phyloP scores from a whole-genome alignment of 2,113 vertebrate genomes.

The Urocynchramus pylzowi region DNA sequence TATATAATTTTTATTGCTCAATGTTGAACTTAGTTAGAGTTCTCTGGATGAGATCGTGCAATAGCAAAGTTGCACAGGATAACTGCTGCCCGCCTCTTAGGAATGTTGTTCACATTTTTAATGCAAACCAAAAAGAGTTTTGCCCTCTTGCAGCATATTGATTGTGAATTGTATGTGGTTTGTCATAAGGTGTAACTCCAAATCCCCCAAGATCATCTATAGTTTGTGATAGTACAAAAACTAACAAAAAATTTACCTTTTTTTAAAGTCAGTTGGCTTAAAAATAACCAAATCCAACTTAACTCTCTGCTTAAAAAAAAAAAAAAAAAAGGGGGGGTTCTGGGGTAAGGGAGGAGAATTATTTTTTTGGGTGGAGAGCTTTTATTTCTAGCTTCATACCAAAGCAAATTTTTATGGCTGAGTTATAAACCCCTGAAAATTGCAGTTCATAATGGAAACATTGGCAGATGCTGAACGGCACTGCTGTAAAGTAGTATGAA shows the following conservation, averaged over 20 bases:
- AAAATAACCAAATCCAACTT: background rate
- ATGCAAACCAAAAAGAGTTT: background rate
- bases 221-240: background rate
- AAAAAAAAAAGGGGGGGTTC: accelerated
- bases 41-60: background rate
- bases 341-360: background rate
- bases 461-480: constrained; percentile 60
- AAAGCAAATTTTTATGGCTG: constrained; percentile 55
- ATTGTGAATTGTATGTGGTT: background rate
- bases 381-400: constrained; percentile 63
- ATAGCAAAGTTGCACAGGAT: background rate
- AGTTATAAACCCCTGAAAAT: constrained; percentile 67
- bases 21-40: background rate
- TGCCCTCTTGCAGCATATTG: background rate
- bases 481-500: constrained; percentile 40
- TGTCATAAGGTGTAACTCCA: background rate
- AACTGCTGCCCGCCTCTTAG: background rate
- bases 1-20: background rate
- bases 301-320: background rate
- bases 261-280: background rate
- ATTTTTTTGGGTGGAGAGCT: background rate
- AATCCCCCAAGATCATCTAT: background rate
- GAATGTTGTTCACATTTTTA: background rate
- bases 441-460: constrained; percentile 69
- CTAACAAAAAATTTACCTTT: background rate